Conservation (phyloP, 2,888 invertebrate species). For the Neoitamus cyanurus region DNA sequence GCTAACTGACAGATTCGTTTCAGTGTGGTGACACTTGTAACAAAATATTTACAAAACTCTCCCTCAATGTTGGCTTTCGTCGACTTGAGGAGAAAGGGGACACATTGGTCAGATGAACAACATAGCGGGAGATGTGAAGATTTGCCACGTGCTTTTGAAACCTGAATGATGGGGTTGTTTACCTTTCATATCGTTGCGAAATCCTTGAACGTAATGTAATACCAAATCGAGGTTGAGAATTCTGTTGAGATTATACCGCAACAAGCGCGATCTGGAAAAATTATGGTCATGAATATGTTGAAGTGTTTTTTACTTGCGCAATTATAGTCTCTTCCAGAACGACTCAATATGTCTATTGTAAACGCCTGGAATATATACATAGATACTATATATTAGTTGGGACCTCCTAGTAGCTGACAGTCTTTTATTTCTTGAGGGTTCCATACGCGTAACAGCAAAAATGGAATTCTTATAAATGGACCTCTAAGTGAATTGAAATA, state of each 20-base stretch:
- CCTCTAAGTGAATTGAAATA: too few species aligned
- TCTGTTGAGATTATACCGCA: background rate
- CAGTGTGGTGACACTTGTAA: slow-evolving; percentile 16
- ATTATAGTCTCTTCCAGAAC: too few species aligned
- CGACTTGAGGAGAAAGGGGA: background rate
- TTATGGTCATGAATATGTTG: too few species aligned
- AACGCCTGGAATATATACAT: too few species aligned
- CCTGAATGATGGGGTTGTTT: background rate
- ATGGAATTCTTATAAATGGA: too few species aligned
- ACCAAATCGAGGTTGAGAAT: background rate
- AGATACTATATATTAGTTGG: too few species aligned
- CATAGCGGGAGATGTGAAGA: background rate
- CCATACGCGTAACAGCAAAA: too few species aligned
- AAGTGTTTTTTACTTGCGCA: background rate
- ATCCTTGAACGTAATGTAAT: background rate
- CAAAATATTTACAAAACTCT: slow-evolving; percentile 32
- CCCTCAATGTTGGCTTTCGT: background rate
- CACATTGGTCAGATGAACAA: background rate
- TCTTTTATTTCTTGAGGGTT: too few species aligned
- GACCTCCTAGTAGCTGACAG: too few species aligned
- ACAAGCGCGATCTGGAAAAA: background rate
- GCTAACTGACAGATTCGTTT: slow-evolving; percentile 19
- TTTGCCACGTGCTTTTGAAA: background rate
- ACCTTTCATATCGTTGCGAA: background rate
- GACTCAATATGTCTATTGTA: too few species aligned